Base-by-base conservation (phyloP, 2,797 vertebrate species). In the Phyllotis vaccarum region DNA sequence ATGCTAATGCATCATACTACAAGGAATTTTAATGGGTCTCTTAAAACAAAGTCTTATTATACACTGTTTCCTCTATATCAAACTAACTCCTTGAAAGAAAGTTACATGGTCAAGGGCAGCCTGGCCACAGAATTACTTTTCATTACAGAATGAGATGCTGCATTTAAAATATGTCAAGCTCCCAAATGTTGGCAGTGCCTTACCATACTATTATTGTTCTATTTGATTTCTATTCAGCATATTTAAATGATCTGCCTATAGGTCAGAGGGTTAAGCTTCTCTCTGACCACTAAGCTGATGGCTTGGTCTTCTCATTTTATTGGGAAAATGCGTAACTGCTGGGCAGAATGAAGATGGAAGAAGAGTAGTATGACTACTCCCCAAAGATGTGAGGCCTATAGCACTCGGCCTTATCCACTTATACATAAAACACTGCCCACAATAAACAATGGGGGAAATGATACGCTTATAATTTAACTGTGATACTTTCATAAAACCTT, bases 401-500 rank as follows among this genome's bases (percentile, higher is more conserved):
- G 58, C 16, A 37, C 27, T 90, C 75, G 10, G 1, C 68, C 13
- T 76, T 93, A 7, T 46, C 85, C 58, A 49, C 13, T 82, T 21
- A 91, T 19, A 40, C 29, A 91, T 54, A 13, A 19, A 93, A 93
- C 66, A 90, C 0, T 49, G 89, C 43, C 14, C 8, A 31, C 29
- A 80, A 92, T 90, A 90, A 49, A 16, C n/a, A 89, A 78, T 4
- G 3, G 46, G 76, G 6, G n/a, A 78, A 3, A 89, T 58, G 90
- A 54, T 56, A 76, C 93, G 93, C 70, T 87, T 93, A n/a, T 3
- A 82, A 89, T 13, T 72, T 89, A 87, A 94, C 34, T 79, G 29
- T 86, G 34, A 56, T 21, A 70, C 22, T 64, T 85, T 89, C 29
- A 56, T 9, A 86, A 95, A 95, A 83, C 0, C 12, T 80, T 95